These are phyloP conservation scores for Melinaea marsaeus DNA, from an alignment of 2,888 invertebrate genomes.

Conservation along the genomic window DNA sequence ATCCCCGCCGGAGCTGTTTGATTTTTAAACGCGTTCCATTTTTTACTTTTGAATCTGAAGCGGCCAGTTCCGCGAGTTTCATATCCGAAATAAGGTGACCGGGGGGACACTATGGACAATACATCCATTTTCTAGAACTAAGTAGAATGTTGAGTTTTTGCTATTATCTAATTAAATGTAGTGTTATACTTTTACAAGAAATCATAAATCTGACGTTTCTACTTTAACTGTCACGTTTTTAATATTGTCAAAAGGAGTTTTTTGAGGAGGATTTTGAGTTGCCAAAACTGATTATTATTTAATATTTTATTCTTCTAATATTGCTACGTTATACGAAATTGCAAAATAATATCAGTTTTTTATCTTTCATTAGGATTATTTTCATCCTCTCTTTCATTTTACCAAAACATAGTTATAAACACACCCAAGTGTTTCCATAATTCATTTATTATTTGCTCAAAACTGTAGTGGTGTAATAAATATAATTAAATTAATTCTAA, in stretches of 20 bases:
- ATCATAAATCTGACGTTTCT: slow-evolving; percentile 66
- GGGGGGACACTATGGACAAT: slow-evolving; percentile 3
- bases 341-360: neutral
- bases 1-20: slow-evolving; percentile 69
- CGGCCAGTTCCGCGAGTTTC: neutral
- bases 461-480: neutral
- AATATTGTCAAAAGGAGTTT: slow-evolving; percentile 11
- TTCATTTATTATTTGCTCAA: neutral
- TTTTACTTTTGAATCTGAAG: neutral
- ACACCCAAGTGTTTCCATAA: neutral
- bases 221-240: slow-evolving; percentile 48
- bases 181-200: slow-evolving; percentile 72
- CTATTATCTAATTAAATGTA: slow-evolving; percentile 71
- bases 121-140: no score
- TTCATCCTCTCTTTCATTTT: neutral
- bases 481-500: slow-evolving; percentile 49
- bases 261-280: no score
- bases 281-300: slow-evolving; percentile 8
- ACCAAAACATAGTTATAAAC: neutral
- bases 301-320: slow-evolving; percentile 4
- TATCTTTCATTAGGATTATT: neutral
- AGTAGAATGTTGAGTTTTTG: slow-evolving; percentile 34
- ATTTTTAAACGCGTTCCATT: slow-evolving; percentile 45
- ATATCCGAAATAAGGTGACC: slow-evolving; percentile 2
- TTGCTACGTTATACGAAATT: slow-evolving; percentile 2